phyloP scores from a whole-genome alignment of 2,113 vertebrate genomes.

The Clarias magur region DNA sequence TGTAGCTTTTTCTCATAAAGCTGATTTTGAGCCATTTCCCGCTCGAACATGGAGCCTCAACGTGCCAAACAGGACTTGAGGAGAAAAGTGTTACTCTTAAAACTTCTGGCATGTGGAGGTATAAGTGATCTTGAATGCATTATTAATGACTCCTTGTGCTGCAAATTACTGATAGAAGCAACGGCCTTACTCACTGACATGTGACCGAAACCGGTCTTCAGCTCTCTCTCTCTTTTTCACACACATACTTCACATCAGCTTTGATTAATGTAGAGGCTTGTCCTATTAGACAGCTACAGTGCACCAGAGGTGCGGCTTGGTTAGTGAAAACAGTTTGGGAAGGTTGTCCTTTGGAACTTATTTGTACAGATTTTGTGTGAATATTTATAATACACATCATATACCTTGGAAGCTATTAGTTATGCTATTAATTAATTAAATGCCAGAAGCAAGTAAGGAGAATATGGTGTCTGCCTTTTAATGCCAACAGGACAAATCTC shows the following conservation, averaged over 20 bases:
- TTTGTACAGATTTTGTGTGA: not conserved
- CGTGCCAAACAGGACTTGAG: constrained; percentile 57
- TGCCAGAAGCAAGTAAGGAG: not conserved
- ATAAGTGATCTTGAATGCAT: constrained; percentile 78
- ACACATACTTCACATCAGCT: constrained; percentile 60
- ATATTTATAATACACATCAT: not conserved
- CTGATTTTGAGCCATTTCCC: constrained; percentile 60
- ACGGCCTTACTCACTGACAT: constrained; percentile 58
- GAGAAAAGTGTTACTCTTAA: constrained; percentile 59
- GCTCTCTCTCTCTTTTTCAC: constrained; percentile 42
- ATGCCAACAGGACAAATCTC: not conserved
- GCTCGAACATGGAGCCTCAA: constrained; percentile 56
- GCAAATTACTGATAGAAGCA: constrained; percentile 69
- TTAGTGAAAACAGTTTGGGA: not conserved
- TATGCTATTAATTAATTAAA: not conserved
- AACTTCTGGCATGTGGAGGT: constrained; percentile 67
- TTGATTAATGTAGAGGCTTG: constrained; percentile 65
- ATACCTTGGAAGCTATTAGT: not conserved
- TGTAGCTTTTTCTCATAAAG: constrained; percentile 51
- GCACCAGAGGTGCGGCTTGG: constrained; percentile 51
- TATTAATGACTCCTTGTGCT: constrained; percentile 74
- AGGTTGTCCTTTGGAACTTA: not conserved
- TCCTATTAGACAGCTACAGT: constrained; percentile 59
- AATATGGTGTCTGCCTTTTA: not conserved
- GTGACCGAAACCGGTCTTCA: constrained; percentile 70